Evolutionary conservation across 1,140 invertebrate species (phyloP).

Genomic region (Prorops nasuta): DNA sequence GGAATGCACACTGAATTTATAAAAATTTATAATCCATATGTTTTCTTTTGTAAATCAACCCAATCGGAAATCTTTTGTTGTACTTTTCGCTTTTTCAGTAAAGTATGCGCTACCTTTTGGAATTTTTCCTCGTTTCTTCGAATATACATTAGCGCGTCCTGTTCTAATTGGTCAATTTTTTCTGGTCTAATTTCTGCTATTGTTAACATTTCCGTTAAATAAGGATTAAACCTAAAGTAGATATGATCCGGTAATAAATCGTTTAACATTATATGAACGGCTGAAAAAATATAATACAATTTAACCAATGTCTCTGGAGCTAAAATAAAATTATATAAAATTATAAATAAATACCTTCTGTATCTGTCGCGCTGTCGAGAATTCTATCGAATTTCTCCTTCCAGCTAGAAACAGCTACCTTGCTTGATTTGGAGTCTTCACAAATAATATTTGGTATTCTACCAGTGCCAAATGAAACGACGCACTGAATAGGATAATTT

Average conservation of each 20-base stretch:
- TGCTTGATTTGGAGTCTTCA: slow-evolving; percentile 37
- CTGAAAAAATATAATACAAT: slow-evolving; percentile 51
- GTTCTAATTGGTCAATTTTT: slow-evolving; percentile 63
- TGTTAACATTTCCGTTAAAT: slow-evolving; percentile 75
- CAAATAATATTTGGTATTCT: slow-evolving; percentile 53
- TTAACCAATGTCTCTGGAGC: slow-evolving; percentile 7
- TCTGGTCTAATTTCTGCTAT: slow-evolving; percentile 81
- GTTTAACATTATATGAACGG: slow-evolving; percentile 77
- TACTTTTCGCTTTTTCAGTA: slow-evolving; percentile 50
- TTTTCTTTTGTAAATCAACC: slow-evolving; percentile 44
- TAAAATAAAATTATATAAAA: slow-evolving; percentile 15
- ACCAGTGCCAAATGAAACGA: slow-evolving; percentile 88
- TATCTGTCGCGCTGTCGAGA: slow-evolving; percentile 87
- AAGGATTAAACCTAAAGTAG: slow-evolving; percentile 91
- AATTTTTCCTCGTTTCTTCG: slow-evolving; percentile 77
- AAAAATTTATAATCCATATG: slow-evolving; percentile 31
- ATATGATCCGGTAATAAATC: slow-evolving; percentile 75
- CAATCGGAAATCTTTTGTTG: slow-evolving; percentile 55
- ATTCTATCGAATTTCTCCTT: slow-evolving; percentile 82
- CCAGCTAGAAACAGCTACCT: slow-evolving; percentile 61
- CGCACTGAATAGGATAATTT: slow-evolving; percentile 73
- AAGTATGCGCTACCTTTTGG: slow-evolving; percentile 55
- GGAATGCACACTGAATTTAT: slow-evolving; percentile 10
- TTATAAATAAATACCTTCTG: slow-evolving; percentile 65
- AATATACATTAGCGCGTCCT: slow-evolving; percentile 73